Conservation (phyloP, 2,113 vertebrate genomes). For the Pogona vitticeps region DNA sequence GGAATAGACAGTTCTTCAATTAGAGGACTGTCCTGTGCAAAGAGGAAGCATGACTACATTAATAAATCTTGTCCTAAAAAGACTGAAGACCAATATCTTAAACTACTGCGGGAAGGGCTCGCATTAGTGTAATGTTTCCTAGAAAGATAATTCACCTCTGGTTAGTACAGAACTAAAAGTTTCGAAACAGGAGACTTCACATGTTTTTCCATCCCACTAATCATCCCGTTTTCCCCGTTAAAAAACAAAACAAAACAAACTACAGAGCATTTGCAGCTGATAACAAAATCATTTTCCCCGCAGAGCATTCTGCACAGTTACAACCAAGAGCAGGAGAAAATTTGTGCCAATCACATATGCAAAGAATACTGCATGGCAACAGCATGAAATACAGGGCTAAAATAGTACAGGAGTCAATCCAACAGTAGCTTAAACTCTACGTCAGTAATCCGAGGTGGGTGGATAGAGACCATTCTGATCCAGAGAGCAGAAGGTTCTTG, state of each 20-base stretch:
- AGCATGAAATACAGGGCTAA: not conserved
- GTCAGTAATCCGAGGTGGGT: not conserved
- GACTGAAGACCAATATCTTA: not conserved
- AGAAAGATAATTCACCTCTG: not conserved
- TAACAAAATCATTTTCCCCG: not conserved
- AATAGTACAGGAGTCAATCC: constrained; percentile 6
- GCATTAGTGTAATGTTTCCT: not conserved
- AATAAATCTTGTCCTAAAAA: not conserved
- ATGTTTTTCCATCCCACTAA: no score
- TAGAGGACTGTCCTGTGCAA: not conserved
- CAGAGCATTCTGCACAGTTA: not conserved
- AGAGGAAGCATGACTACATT: not conserved
- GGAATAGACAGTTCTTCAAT: not conserved
- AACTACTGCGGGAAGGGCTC: not conserved
- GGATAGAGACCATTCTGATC: no score
- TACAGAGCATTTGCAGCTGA: not conserved
- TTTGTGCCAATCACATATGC: not conserved
- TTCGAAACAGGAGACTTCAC: not conserved
- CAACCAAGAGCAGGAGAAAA: not conserved
- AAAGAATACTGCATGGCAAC: constrained; percentile 12
- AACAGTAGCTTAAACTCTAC: not conserved
- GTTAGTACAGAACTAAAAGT: not conserved
- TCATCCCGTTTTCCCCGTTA: no score
- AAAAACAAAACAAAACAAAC: no score
- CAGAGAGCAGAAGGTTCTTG: no score